Evolutionary conservation across 2,797 vertebrate species (phyloP), one percentile per base, ranked within the genome.

Genomic region (Chelmon rostratus): DNA sequence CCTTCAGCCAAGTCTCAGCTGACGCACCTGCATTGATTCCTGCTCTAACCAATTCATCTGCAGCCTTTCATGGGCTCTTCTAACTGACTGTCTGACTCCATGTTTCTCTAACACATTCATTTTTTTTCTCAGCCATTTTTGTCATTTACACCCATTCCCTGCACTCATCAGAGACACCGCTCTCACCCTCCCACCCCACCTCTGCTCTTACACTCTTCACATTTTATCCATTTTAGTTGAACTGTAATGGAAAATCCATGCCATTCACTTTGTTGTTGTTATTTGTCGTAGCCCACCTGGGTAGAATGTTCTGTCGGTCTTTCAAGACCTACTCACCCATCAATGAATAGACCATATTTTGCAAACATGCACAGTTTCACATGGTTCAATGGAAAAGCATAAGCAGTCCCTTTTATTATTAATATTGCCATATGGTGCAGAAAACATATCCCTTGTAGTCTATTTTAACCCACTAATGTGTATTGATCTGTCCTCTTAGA

Each of bases 401-500:
- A 54, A 92, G 84, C 83, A 87, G 85, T 86, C 94, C 86, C 11
- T 73, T 93, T 89, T 85, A 75, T 79, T 95, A 89, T 95, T 95
- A 95, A 86, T 88, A 70, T 87, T 86, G 79, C 93, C 91, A 94
- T 96, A 93, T 89, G 83, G 92, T 86, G 80, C 88, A 91, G 91
- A 89, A 93, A 91, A 87, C 91, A 94, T 89, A 82, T 81, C 8
- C 92, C 86, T 74, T 33, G 93, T 87, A 69, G 64, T 83, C 80
- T 95, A 82, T 95, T 95, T 95, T 86, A 93, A 94, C 92, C 86
- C 79, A 80, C 94, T 97, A 96, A 97, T 97, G 95, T 93, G 85
- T 96, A 97, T 97, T 95, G 96, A 98, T 96, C 95, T 67, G 57
- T 72, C 53, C 67, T 89, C 64, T 86, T 68, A 61, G 56, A 84